phyloP scores from a whole-genome alignment of 2,113 vertebrate species.

The Gadus chalcogrammus region DNA sequence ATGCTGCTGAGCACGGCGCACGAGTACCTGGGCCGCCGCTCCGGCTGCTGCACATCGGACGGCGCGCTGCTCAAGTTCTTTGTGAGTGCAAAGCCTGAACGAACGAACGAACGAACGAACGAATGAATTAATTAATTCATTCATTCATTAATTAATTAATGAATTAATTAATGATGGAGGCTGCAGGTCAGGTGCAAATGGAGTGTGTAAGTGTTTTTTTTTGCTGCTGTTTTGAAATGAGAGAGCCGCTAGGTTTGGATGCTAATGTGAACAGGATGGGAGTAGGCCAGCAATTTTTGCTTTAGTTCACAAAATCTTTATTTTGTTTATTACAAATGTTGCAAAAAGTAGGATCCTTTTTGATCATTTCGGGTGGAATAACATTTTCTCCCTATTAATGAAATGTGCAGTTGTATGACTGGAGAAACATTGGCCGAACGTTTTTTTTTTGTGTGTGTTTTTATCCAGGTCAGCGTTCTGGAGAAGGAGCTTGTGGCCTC shows the following conservation, averaged over 20 bases:
- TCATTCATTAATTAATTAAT: too few species aligned
- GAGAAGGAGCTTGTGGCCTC: slow-evolving; percentile 83
- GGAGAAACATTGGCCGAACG: too few species aligned
- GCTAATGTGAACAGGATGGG: background rate
- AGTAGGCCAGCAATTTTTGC: background rate
- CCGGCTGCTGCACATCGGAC: slow-evolving; percentile 92
- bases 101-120: too few species aligned
- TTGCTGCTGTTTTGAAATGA: too few species aligned
- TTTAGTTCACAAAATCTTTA: too few species aligned
- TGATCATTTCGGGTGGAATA: too few species aligned
- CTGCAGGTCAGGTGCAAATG: too few species aligned
- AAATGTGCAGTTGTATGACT: background rate
- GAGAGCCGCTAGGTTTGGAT: background rate
- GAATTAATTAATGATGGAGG: too few species aligned
- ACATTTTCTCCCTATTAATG: too few species aligned
- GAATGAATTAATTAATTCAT: background rate
- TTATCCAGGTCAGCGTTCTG: slow-evolving; percentile 80
- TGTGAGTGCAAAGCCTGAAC: slow-evolving; percentile 70
- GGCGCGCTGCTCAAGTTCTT: slow-evolving; percentile 93
- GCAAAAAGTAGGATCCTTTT: background rate
- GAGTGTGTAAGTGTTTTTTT: too few species aligned
- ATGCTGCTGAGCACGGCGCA: slow-evolving; percentile 96
- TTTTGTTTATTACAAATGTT: background rate
- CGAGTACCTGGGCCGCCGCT: slow-evolving; percentile 90
- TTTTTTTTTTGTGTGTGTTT: slow-evolving; percentile 3